phyloP scores from a whole-genome alignment of 1,140 invertebrate genomes.

The Trypoxylus dichotomus region DNA sequence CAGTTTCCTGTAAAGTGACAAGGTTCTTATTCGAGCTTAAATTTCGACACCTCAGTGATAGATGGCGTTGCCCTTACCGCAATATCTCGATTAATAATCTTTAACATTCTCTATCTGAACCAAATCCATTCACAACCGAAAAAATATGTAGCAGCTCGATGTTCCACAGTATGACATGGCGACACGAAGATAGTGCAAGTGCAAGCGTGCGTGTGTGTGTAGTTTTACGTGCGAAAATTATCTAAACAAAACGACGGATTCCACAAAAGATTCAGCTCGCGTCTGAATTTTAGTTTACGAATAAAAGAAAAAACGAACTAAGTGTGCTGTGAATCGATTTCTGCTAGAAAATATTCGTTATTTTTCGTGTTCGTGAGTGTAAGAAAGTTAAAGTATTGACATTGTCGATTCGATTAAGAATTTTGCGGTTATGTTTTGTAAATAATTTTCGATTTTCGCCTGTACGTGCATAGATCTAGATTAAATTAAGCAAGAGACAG shows the following conservation, averaged over 20 bases:
- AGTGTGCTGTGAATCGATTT: not conserved
- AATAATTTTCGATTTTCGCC: not conserved
- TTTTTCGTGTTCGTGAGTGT: not conserved
- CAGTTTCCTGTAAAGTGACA: no score
- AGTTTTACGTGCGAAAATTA: not conserved
- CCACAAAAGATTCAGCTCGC: no score
- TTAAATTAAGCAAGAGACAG: no score
- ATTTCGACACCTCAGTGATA: not conserved
- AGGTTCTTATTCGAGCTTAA: not conserved
- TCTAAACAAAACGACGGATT: no score
- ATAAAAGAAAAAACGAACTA: no score
- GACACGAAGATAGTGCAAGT: not conserved
- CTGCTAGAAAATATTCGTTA: not conserved
- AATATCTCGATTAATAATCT: conserved; percentile 4
- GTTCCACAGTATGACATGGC: not conserved
- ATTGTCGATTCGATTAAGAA: not conserved
- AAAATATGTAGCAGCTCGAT: conserved; percentile 14
- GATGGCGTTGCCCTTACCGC: not conserved
- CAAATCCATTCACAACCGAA: not conserved
- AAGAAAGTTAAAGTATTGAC: not conserved
- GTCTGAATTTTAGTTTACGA: no score
- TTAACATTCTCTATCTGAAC: not conserved
- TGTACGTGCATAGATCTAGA: not conserved
- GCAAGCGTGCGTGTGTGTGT: not conserved
- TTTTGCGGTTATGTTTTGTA: conserved; percentile 1